Evolutionary conservation across 2,113 vertebrate species (phyloP).

Genomic region (Brachypodius melanocephalos): DNA sequence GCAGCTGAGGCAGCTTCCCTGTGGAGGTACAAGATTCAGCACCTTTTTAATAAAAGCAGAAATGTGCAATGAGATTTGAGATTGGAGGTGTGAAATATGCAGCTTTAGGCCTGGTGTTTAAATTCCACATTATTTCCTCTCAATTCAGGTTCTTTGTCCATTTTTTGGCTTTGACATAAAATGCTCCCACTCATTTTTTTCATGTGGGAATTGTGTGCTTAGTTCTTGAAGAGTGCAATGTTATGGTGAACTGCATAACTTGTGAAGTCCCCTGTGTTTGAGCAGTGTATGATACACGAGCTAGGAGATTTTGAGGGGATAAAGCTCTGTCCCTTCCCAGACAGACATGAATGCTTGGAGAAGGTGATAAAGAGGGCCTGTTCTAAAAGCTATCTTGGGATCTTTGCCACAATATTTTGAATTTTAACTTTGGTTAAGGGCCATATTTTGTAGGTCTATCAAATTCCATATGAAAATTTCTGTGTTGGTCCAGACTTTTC

Average conservation of each 20-base stretch:
- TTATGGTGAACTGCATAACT: neutral
- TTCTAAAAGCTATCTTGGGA: neutral
- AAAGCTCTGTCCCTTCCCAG: neutral
- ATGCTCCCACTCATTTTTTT: neutral
- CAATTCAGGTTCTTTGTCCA: neutral
- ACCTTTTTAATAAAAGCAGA: neutral
- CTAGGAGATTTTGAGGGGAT: neutral
- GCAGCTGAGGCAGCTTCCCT: neutral
- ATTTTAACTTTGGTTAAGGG: neutral
- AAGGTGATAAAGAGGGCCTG: neutral
- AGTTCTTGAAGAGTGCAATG: neutral
- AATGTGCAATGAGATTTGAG: neutral
- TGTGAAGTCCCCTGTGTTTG: neutral
- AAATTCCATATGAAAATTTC: neutral
- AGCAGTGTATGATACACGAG: accelerated
- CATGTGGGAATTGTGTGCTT: neutral
- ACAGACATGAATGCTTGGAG: neutral
- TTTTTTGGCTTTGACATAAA: neutral
- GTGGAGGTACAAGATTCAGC: neutral
- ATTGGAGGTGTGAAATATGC: neutral
- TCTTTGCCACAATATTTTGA: neutral
- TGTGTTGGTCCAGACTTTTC: neutral
- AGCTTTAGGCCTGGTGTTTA: neutral
- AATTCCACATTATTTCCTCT: neutral
- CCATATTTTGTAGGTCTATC: neutral